phyloP scores from a whole-genome alignment of 2,797 vertebrate species.

The Syngnathus rostellatus region DNA sequence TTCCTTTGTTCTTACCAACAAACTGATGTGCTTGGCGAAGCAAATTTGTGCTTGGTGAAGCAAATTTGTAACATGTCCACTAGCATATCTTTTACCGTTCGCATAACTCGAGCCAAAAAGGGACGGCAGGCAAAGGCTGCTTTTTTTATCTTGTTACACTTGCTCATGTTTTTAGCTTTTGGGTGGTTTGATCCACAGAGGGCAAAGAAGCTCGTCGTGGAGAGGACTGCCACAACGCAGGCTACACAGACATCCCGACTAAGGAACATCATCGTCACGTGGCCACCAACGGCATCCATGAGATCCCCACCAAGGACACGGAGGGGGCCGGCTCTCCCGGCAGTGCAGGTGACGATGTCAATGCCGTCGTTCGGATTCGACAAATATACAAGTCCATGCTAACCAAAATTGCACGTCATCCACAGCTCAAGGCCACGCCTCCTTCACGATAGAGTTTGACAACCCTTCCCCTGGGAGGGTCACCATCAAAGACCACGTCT shows the following conservation, averaged over 20 bases:
- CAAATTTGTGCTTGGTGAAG: constrained; percentile 21
- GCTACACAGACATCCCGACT: constrained; percentile 91
- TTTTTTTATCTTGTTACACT: background rate
- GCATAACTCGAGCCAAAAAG: no score
- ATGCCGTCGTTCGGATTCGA: background rate
- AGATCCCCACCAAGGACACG: constrained; percentile 93
- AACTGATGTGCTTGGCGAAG: constrained; percentile 33
- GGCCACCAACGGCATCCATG: constrained; percentile 81
- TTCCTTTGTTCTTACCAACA: constrained; percentile 41
- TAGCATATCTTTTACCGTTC: constrained; percentile 1
- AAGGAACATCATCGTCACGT: constrained; percentile 77
- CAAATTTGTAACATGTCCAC: constrained; percentile 20
- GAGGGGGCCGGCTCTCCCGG: constrained; percentile 50
- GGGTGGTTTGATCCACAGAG: constrained; percentile 41
- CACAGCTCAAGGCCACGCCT: constrained; percentile 83
- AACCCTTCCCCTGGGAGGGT: constrained; percentile 91
- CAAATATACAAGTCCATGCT: no score
- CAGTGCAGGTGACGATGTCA: background rate
- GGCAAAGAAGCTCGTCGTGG: constrained; percentile 72
- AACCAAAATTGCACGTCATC: constrained; percentile 42
- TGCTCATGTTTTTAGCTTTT: background rate
- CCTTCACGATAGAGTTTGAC: constrained; percentile 98
- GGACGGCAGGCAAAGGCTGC: no score
- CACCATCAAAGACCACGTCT: constrained; percentile 96
- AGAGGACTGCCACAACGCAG: constrained; percentile 81